Evolutionary conservation across 2,113 vertebrate genomes (phyloP).

Genomic region (Callocephalon fimbriatum): DNA sequence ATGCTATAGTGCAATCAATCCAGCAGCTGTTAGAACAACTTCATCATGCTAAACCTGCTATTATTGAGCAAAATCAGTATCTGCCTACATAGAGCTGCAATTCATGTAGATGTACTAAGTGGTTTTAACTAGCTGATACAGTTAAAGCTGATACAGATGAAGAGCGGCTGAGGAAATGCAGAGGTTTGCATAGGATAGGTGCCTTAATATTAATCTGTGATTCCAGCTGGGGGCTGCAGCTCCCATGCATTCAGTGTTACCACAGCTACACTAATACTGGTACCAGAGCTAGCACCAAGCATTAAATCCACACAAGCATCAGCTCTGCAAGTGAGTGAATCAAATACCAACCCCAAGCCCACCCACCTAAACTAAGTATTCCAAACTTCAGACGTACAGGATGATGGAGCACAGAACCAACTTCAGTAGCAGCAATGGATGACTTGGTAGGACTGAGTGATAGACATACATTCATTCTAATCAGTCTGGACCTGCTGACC

Average conservation of each 20-base stretch:
- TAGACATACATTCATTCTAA: neutral
- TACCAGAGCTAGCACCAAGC: neutral
- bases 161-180: neutral
- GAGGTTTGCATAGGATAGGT: neutral
- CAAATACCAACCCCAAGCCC: neutral
- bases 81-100: neutral
- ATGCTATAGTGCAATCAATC: neutral
- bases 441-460: neutral
- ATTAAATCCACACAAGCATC: neutral
- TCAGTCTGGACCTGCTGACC: neutral
- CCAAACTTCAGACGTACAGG: neutral
- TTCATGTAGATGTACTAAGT: neutral
- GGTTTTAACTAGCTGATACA: neutral
- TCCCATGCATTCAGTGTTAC: neutral
- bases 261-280: neutral
- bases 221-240: neutral
- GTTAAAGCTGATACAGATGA: neutral
- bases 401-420: neutral
- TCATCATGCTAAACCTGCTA: neutral
- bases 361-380: neutral
- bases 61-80: neutral
- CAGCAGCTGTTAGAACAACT: neutral
- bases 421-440: rapidly evolving
- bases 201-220: neutral
- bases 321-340: neutral